Base-by-base conservation (phyloP, 2,797 vertebrate genomes). In the Pipistrellus kuhlii region DNA sequence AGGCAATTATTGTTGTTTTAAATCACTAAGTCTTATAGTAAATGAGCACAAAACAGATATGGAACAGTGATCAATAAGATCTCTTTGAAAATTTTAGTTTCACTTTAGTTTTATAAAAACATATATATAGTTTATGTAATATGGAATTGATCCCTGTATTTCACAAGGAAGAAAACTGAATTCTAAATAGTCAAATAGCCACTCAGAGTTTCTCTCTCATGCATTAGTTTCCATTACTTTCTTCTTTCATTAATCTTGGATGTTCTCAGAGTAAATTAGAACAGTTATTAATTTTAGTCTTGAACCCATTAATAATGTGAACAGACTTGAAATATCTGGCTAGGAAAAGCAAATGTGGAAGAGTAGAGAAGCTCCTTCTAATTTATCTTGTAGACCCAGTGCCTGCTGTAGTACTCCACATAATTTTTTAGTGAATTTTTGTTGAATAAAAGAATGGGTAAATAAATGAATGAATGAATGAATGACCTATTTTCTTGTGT, bases 141-240 rank as follows among this genome's bases (percentile, higher is more conserved):
- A 53, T 20, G 25, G 48, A 76, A 80, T 21, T 18, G 32, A 90
- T 21, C 51, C 14, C 44, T 9, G 2, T 85, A 38, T 82, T 94
- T 95, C 87, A 95, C 7, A 93, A 14, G 80, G 59, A 64, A 85
- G 64, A 88, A 93, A 93, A 83, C 35, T 66, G 8, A 87, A 46
- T 8, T 68, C 73, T 32, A 15, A 81, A 90, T 32, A 17, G 18
- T 82, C 71, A 53, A 80, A n/a, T 4, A 64, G 23, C 20, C 64
- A 53, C 53, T 21, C 0, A 35, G 32, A 2, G 30, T 59, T 93
- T 82, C n/a, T 35, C 90, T 51, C 32, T 75, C 59, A 48, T 30
- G 23, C 21, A 35, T 86, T 51, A 7, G 35, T 35, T 62, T 91
- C 76, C 38, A 20, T 44, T 20, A 2, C 38, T 85, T 46, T 75